A percentile compares a stretch with the other conserved stretches of the same genome.
Evolutionary conservation across 2,113 vertebrate genomes (phyloP).

Genomic region (Pygoscelis adeliae): DNA sequence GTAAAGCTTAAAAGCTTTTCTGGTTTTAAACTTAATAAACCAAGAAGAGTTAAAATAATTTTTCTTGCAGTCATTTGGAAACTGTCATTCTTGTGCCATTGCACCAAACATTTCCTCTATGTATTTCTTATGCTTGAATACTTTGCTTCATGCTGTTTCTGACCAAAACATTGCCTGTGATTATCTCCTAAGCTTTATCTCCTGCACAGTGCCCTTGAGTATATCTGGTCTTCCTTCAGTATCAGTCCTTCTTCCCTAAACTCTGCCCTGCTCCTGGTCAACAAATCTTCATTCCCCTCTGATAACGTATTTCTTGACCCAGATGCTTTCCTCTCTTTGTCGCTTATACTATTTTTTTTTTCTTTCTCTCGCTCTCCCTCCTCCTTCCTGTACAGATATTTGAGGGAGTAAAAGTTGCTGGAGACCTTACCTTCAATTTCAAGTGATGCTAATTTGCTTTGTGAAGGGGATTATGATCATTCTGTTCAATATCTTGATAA

Average conservation of each 20-base stretch:
- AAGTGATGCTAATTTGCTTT: background rate
- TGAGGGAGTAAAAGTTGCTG: background rate
- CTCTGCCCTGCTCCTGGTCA: background rate
- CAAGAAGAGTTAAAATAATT: background rate
- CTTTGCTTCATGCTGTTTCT: background rate
- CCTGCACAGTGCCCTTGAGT: background rate
- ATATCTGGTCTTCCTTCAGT: background rate
- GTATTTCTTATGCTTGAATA: background rate
- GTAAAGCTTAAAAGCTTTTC: background rate
- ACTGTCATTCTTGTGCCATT: background rate
- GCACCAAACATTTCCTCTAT: background rate
- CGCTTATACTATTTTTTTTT: background rate
- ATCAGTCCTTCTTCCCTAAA: background rate
- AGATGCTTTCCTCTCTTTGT: background rate
- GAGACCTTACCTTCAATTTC: background rate
- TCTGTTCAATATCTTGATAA: background rate
- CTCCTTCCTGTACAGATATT: background rate
- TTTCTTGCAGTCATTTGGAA: background rate
- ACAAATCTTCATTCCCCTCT: background rate
- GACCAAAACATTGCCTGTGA: background rate
- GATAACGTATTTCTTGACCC: background rate
- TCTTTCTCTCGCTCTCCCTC: background rate
- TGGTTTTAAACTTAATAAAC: background rate
- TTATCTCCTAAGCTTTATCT: background rate
- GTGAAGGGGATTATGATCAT: background rate